Evolutionary conservation across 2,113 vertebrate genomes (phyloP), one percentile per base, ranked within the genome.

Genomic region (Elephas maximus): DNA sequence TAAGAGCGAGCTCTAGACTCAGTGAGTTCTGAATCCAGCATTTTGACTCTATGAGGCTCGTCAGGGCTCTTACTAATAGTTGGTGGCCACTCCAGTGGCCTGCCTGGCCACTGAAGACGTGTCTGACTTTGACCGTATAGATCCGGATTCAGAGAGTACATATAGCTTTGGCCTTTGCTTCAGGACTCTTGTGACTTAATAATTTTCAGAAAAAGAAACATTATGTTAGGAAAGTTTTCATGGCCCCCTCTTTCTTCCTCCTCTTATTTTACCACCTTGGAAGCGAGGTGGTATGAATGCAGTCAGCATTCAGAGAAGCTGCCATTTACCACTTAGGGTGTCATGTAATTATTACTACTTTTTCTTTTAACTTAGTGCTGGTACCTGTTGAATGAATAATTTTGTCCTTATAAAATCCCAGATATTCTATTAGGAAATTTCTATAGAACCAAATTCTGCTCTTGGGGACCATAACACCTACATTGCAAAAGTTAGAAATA

Each of bases 401-500:
- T 67, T 63, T 26, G 6, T 94, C 45, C 33, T 82, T 57, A 62
- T 97, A 86, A 78, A 76, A 88, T 77, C 26, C 45, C 74, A 92
- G 33, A 67, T 89, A 87, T 8, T 76, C 41, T 90, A 78, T 33
- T 53, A 41, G 77, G 63, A 63, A 48, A 81, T 91, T 90, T 96
- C 85, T 90, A 2, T 45, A 90, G 41, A 93, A 69, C 14, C 69
- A 92, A 74, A 51, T 53, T 90, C 80, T 84, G 63, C 57, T 88
- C 41, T 77, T n/a, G 28, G 57, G 67, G 24, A 93, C 30, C 84
- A n/a, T 80, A 74, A 87, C 41, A 44, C 45, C 84, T 63, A 26
- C 30, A 63, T 41, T 86, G 17, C 69, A 20, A 94, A 95, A 95
- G 71, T 94, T n/a, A 82, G 78, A 95, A 73, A 51, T 48, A 78